phyloP scores from a whole-genome alignment of 37 sponge, comb jelly and placozoan species.

The Haliclona indistincta region DNA sequence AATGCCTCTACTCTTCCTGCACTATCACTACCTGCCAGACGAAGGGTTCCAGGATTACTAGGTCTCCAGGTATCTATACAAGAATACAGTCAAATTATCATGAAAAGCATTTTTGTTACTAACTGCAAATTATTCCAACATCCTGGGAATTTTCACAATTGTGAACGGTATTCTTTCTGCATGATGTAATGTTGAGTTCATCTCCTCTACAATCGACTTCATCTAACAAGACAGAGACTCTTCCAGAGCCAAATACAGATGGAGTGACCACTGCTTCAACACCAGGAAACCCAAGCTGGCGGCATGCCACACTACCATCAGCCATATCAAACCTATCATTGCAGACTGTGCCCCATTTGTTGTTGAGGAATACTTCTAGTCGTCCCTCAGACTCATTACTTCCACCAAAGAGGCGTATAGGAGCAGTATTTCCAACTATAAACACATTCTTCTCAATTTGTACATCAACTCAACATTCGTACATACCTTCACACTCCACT shows the following conservation, averaged over 20 bases:
- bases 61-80: slow-evolving; percentile 2
- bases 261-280: background rate
- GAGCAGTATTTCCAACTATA: background rate
- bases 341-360: slow-evolving; percentile 19
- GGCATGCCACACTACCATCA: slow-evolving; percentile 13
- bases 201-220: slow-evolving; percentile 14
- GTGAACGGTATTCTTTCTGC: background rate
- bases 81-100: background rate
- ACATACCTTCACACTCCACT: background rate
- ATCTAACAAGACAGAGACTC: slow-evolving; percentile 8
- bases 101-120: background rate
- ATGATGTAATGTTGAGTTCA: background rate
- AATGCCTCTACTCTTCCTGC: slow-evolving; percentile 22
- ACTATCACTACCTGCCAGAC: background rate
- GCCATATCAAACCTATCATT: slow-evolving; percentile 5
- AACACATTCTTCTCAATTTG: too few relatives aligned
- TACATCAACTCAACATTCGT: background rate
- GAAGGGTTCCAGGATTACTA: background rate
- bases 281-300: slow-evolving; percentile 10
- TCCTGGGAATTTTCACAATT: slow-evolving; percentile 1
- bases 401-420: background rate
- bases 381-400: slow-evolving; percentile 8
- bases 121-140: slow-evolving; percentile 6
- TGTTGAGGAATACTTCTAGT: slow-evolving; percentile 3
- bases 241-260: slow-evolving; percentile 15